Conservation (phyloP, 2,888 invertebrate species). For the Pollenia labialis region DNA sequence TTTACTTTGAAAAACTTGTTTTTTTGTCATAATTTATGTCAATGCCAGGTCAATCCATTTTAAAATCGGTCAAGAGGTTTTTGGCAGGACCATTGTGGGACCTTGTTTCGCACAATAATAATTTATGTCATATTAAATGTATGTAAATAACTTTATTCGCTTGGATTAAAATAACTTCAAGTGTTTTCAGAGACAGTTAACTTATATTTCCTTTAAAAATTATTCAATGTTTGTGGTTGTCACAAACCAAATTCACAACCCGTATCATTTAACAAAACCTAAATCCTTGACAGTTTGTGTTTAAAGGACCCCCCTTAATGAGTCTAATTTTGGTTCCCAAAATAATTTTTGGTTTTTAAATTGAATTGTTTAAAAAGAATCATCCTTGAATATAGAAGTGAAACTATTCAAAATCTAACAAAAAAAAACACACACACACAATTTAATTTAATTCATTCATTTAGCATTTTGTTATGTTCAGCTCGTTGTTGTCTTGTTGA, state of each 20-base stretch:
- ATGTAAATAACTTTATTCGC: too few species aligned
- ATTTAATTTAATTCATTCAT: constrained; percentile 10
- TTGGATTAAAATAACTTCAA: too few species aligned
- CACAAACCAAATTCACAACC: neutral
- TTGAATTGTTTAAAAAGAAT: constrained; percentile 10
- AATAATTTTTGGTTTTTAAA: neutral
- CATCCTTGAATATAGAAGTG: constrained; percentile 8
- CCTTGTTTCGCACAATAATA: too few species aligned
- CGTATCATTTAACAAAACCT: neutral
- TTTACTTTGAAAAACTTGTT: too few species aligned
- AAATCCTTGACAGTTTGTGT: neutral
- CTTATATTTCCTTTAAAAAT: too few species aligned
- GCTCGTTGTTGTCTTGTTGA: neutral
- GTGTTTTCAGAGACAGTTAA: too few species aligned
- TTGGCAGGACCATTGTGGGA: too few species aligned
- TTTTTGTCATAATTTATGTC: too few species aligned
- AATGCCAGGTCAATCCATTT: too few species aligned
- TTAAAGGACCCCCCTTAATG: neutral
- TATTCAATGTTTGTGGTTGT: neutral
- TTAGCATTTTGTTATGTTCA: neutral
- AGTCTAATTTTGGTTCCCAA: neutral
- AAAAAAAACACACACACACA: neutral
- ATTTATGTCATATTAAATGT: too few species aligned
- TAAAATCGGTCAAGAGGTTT: too few species aligned
- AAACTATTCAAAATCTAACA: too few species aligned